Conservation (phyloP, 2,888 invertebrate genomes). For the Drosophila anceps region DNA sequence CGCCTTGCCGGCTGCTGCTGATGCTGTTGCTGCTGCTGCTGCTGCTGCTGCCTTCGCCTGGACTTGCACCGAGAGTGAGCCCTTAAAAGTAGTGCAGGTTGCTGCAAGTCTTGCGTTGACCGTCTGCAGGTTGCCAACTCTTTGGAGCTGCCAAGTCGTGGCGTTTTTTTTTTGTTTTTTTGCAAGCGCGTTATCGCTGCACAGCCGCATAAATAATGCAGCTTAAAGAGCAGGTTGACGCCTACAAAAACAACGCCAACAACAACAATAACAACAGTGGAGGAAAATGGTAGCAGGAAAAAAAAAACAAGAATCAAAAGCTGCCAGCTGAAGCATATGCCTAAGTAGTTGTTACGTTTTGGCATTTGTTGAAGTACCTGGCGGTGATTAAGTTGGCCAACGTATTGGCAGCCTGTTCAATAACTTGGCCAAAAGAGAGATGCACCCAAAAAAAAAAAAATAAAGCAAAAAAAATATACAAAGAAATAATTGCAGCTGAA, state of each 20-base stretch:
- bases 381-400: slow-evolving; percentile 75
- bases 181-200: slow-evolving; percentile 83
- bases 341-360: slow-evolving; percentile 78
- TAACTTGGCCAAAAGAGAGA: slow-evolving; percentile 41
- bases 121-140: slow-evolving; percentile 35
- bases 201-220: slow-evolving; percentile 85
- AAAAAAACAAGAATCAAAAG: slow-evolving; percentile 1
- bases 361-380: slow-evolving; percentile 73
- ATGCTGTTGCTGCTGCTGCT: slow-evolving; percentile 21
- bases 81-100: slow-evolving; percentile 84
- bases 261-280: slow-evolving; percentile 14
- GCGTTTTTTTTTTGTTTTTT: slow-evolving; percentile 28
- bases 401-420: slow-evolving; percentile 61
- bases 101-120: slow-evolving; percentile 23
- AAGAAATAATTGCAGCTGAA: slow-evolving; percentile 68
- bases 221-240: slow-evolving; percentile 85
- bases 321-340: slow-evolving; percentile 50
- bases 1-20: slow-evolving; percentile 46
- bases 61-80: slow-evolving; percentile 75
- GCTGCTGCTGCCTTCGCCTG: slow-evolving; percentile 18
- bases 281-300: slow-evolving; percentile 39
- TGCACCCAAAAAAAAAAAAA: slow-evolving; percentile 19
- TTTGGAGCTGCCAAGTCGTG: slow-evolving; percentile 36
- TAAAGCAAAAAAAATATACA: not conserved
- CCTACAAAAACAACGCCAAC: slow-evolving; percentile 78